phyloP scores from a whole-genome alignment of 2,797 vertebrate genomes.

The Pempheris klunzingeri region DNA sequence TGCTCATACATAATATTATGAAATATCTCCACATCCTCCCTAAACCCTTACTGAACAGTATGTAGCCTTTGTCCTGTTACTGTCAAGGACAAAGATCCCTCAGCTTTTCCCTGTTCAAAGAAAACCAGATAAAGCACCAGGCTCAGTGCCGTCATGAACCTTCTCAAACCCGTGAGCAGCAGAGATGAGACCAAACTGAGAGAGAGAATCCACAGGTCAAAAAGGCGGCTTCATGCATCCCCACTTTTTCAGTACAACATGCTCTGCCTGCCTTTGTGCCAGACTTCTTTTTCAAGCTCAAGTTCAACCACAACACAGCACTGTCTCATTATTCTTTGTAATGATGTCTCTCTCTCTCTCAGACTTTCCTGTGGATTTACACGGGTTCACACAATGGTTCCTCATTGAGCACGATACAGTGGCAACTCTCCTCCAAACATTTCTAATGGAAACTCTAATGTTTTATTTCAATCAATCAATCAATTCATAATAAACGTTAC shows the following conservation, averaged over 20 bases:
- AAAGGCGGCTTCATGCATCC: slow-evolving; percentile 22
- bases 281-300: slow-evolving; percentile 18
- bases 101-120: slow-evolving; percentile 4
- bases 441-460: slow-evolving; percentile 1
- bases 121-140: slow-evolving; percentile 24
- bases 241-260: slow-evolving; percentile 10
- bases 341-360: slow-evolving; percentile 23
- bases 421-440: slow-evolving; percentile 24
- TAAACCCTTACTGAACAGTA: neutral
- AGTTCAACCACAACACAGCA: slow-evolving; percentile 29
- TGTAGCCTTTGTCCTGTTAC: neutral
- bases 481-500: no score
- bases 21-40: no score
- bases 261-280: slow-evolving; percentile 5
- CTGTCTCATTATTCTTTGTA: slow-evolving; percentile 16
- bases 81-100: slow-evolving; percentile 5
- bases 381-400: slow-evolving; percentile 3
- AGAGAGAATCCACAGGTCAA: slow-evolving; percentile 29
- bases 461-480: neutral
- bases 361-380: slow-evolving; percentile 17
- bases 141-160: neutral
- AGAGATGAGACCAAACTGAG: slow-evolving; percentile 24
- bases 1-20: neutral
- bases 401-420: slow-evolving; percentile 9
- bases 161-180: slow-evolving; percentile 16